Conservation (phyloP, 2,888 invertebrate genomes). For the Xylocampa areola region DNA sequence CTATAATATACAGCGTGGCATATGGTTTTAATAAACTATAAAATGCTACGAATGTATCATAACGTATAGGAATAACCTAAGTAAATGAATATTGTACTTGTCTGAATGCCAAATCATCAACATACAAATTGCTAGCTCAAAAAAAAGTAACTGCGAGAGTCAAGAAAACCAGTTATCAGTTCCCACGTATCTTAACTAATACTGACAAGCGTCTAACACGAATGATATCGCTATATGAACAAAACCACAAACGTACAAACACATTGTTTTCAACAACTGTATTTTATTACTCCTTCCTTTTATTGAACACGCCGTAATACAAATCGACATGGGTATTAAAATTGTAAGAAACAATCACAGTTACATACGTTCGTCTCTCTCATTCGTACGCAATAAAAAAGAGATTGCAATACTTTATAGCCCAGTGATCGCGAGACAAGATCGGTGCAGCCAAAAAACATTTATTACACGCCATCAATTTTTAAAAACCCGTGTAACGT, state of each 20-base stretch:
- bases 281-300: conserved; percentile 69
- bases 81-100: neutral
- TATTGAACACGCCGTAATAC: conserved; percentile 72
- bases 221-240: conserved; percentile 45
- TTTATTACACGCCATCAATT: conserved; percentile 87
- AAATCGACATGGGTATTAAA: conserved; percentile 78
- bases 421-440: conserved; percentile 73
- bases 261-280: conserved; percentile 67
- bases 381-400: conserved; percentile 45
- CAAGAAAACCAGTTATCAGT: conserved; percentile 5
- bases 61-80: too few relatives aligned
- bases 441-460: conserved; percentile 81
- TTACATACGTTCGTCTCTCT: conserved; percentile 61
- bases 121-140: conserved; percentile 18
- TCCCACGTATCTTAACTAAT: conserved; percentile 35
- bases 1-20: too few relatives aligned
- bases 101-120: neutral
- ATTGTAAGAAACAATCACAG: conserved; percentile 73
- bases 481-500: conserved; percentile 83
- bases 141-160: conserved; percentile 7
- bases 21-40: too few relatives aligned
- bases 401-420: conserved; percentile 69
- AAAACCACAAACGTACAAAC: conserved; percentile 67
- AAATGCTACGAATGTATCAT: too few relatives aligned
- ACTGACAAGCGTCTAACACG: conserved; percentile 35